Conservation (phyloP, 2,797 vertebrate genomes). For the Pseudopleuronectes americanus region DNA sequence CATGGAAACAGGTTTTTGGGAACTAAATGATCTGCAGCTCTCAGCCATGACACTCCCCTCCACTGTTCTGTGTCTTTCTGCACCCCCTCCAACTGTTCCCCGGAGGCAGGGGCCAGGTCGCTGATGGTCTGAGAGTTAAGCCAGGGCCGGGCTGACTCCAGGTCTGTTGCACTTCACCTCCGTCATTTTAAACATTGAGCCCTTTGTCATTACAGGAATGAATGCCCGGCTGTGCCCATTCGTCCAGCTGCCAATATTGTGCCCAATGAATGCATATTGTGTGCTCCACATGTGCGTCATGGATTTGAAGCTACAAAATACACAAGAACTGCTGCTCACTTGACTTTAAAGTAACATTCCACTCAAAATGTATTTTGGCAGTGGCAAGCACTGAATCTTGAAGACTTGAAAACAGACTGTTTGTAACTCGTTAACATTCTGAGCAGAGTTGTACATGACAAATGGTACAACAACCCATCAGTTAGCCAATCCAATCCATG, state of each 20-base stretch:
- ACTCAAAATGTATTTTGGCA: neutral
- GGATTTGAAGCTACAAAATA: too few relatives aligned
- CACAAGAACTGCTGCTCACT: too few relatives aligned
- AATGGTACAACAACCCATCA: neutral
- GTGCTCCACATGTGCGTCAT: too few relatives aligned
- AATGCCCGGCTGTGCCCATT: slow-evolving; percentile 28
- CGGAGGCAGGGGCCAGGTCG: slow-evolving; percentile 14
- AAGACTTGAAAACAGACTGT: neutral
- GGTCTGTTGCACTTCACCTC: slow-evolving; percentile 10
- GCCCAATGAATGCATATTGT: neutral
- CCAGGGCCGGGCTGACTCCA: neutral
- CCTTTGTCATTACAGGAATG: slow-evolving; percentile 42
- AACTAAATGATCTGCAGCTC: slow-evolving; percentile 35
- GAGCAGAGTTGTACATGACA: neutral
- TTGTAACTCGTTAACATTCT: neutral
- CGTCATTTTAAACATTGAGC: slow-evolving; percentile 21
- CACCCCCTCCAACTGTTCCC: slow-evolving; percentile 1
- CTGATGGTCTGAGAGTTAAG: slow-evolving; percentile 1
- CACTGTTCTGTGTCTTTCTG: neutral
- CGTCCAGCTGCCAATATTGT: neutral
- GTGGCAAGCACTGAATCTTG: too few relatives aligned
- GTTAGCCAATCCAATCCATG: too few relatives aligned
- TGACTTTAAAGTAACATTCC: neutral
- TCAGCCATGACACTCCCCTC: slow-evolving; percentile 21
- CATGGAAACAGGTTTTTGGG: slow-evolving; percentile 36